These are phyloP conservation scores for Neosalanx taihuensis DNA, from an alignment of 2,797 vertebrate genomes.

Conservation along the genomic window DNA sequence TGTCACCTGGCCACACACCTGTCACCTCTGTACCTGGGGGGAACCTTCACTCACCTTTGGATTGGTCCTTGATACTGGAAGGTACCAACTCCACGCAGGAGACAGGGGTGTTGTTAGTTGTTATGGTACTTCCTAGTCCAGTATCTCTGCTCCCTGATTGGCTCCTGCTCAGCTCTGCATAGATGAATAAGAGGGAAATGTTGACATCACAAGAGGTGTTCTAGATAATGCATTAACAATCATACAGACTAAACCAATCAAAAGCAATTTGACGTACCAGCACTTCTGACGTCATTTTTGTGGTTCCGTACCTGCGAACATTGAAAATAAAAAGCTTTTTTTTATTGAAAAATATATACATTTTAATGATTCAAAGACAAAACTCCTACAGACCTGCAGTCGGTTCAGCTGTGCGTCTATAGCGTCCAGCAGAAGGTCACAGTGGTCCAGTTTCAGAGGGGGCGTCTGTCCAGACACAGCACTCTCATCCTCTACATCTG, in stretches of 20 bases:
- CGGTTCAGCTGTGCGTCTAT: slow-evolving; percentile 61
- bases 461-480: background rate
- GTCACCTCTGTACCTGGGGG: too few species aligned
- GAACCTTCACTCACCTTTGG: slow-evolving; percentile 43
- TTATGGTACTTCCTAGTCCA: slow-evolving; percentile 60
- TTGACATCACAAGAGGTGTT: background rate
- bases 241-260: background rate
- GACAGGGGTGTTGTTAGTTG: slow-evolving; percentile 49
- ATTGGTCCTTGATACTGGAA: slow-evolving; percentile 16
- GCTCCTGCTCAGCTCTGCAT: slow-evolving; percentile 53
- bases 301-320: slow-evolving; percentile 51
- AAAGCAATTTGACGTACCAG: slow-evolving; percentile 44
- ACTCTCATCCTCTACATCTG: slow-evolving; percentile 49
- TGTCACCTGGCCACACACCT: background rate
- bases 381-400: slow-evolving; percentile 61
- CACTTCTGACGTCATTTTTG: slow-evolving; percentile 13
- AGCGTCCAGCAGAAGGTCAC: slow-evolving; percentile 62
- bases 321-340: background rate
- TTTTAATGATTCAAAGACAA: background rate
- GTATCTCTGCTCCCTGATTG: slow-evolving; percentile 64
- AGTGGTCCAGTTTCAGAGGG: slow-evolving; percentile 44
- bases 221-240: background rate
- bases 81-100: slow-evolving; percentile 46
- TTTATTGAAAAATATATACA: too few species aligned
- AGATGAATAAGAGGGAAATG: background rate